These are phyloP conservation scores for Hippopotamus amphibius DNA, from an alignment of 2,113 vertebrate species.

Conservation along the genomic window DNA sequence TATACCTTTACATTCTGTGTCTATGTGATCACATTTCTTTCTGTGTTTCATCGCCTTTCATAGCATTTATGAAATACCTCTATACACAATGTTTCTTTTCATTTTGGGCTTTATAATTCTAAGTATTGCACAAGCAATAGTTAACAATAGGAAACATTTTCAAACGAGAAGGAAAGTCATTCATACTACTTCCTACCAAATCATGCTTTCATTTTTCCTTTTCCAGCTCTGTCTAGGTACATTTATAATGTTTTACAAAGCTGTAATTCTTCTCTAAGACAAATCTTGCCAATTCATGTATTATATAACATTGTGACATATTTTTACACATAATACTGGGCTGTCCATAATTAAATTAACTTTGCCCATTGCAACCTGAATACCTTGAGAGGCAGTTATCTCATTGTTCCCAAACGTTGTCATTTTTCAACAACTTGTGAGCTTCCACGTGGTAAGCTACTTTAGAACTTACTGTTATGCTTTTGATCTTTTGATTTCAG, in stretches of 20 bases:
- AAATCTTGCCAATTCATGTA: slow-evolving; percentile 1
- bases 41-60: not conserved
- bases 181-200: not conserved
- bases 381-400: not conserved
- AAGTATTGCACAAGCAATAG: not conserved
- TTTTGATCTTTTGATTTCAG: slow-evolving; percentile 17
- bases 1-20: not conserved
- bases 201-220: not conserved
- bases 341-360: not conserved
- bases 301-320: not conserved
- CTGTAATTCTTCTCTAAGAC: not conserved
- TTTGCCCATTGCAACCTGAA: not conserved
- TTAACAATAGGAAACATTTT: not conserved
- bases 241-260: not conserved
- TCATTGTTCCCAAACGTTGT: not conserved
- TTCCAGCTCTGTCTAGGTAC: not conserved
- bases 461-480: not conserved
- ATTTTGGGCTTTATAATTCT: not conserved
- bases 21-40: not conserved
- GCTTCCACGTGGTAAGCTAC: not conserved
- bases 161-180: not conserved
- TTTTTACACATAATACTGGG: not conserved
- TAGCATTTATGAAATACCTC: not conserved
- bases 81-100: not conserved
- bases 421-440: not conserved